Evolutionary conservation across 2,797 vertebrate species (phyloP).

Genomic region (Sarcophilus harrisii): DNA sequence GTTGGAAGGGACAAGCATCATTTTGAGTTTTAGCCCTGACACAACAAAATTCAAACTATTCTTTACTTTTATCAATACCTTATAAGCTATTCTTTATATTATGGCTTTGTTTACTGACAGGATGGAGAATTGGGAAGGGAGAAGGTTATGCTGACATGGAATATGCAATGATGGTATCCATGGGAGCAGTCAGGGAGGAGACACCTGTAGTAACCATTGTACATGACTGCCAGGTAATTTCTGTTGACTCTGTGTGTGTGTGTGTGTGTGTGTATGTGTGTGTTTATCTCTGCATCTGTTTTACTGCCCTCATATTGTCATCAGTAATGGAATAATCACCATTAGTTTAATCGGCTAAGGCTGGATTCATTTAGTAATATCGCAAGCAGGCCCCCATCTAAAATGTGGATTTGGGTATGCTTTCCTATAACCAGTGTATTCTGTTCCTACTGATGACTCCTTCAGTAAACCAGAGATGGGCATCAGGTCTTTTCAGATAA

Average conservation of each 20-base stretch:
- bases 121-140: slow-evolving; percentile 96
- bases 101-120: slow-evolving; percentile 78
- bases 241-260: background rate
- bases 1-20: background rate
- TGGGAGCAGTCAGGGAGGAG: slow-evolving; percentile 90
- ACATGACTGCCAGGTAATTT: slow-evolving; percentile 95
- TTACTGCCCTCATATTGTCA: no score
- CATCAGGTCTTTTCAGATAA: fast-evolving
- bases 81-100: background rate
- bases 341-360: fast-evolving
- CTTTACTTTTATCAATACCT: background rate
- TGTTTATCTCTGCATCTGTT: background rate
- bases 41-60: background rate
- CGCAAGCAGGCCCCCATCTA: background rate
- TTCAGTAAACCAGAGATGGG: fast-evolving
- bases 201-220: slow-evolving; percentile 94
- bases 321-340: no score
- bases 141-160: slow-evolving; percentile 97
- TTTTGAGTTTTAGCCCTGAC: fast-evolving
- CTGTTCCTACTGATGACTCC: fast-evolving
- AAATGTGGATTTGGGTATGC: background rate
- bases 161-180: slow-evolving; percentile 96
- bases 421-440: background rate
- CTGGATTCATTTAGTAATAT: fast-evolving
- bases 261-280: background rate